phyloP scores from a whole-genome alignment of 2,888 invertebrate species.

The Morpho achilles region DNA sequence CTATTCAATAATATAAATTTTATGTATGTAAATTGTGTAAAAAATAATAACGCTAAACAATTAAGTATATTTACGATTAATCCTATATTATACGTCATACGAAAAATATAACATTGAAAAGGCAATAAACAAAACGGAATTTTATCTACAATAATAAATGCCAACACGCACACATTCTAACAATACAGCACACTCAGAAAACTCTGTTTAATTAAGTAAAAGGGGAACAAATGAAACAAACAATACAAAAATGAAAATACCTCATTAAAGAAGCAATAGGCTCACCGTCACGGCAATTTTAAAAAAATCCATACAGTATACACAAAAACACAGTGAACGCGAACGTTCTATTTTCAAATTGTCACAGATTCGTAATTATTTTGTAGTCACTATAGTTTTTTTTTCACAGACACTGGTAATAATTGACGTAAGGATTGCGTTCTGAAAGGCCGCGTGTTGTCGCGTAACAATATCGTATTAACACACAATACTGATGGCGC shows the following conservation, averaged over 20 bases:
- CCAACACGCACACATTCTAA: too few species aligned
- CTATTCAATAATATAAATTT: too few species aligned
- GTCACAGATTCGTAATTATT: background rate
- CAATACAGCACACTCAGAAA: too few species aligned
- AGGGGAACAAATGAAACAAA: background rate
- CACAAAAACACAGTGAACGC: constrained; percentile 21
- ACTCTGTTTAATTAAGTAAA: background rate
- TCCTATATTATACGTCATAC: too few species aligned
- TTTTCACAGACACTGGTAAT: constrained; percentile 8
- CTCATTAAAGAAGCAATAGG: constrained; percentile 18
- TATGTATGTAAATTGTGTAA: too few species aligned
- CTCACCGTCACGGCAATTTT: constrained; percentile 18
- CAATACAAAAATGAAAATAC: constrained; percentile 10
- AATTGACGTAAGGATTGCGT: constrained; percentile 8
- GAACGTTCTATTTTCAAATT: constrained; percentile 20
- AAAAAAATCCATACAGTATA: constrained; percentile 31
- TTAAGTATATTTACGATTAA: too few species aligned
- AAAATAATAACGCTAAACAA: too few species aligned
- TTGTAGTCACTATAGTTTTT: constrained; percentile 8
- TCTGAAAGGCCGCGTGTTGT: constrained; percentile 1
- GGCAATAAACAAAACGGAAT: too few species aligned
- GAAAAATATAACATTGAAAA: too few species aligned
- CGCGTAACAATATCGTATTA: constrained; percentile 22
- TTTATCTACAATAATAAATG: too few species aligned
- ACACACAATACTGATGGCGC: constrained; percentile 32